phyloP scores from a whole-genome alignment of 2,797 vertebrate genomes.

The Rhodeus uyekii region DNA sequence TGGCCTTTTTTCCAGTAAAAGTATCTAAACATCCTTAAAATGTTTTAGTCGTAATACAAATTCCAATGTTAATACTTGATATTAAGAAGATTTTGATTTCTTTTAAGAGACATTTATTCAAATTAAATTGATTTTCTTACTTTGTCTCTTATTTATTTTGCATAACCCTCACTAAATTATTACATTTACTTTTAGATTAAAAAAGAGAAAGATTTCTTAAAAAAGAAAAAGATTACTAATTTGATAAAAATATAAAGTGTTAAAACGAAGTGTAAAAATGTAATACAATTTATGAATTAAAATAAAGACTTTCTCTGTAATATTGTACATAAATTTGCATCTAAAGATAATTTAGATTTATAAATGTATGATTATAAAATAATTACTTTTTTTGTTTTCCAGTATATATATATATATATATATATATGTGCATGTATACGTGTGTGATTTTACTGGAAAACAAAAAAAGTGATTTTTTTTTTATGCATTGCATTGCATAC shows the following conservation, averaged over 20 bases:
- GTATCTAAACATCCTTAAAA: neutral
- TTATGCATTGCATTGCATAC: conserved; percentile 6
- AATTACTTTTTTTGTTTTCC: no score
- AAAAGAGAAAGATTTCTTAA: neutral
- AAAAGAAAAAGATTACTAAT: neutral
- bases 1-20: neutral
- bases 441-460: neutral
- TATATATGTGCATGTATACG: no score
- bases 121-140: neutral
- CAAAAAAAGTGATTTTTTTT: neutral
- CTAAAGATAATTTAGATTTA: neutral
- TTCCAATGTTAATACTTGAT: neutral
- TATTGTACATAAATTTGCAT: neutral
- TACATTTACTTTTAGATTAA: neutral
- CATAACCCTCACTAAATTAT: neutral
- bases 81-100: neutral
- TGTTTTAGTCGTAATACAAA: neutral
- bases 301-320: neutral
- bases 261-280: neutral
- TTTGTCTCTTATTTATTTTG: neutral
- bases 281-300: neutral
- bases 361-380: no score
- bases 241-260: neutral
- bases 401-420: no score
- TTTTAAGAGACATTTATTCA: no score